phyloP scores from a whole-genome alignment of 2,888 invertebrate genomes.

The Rhamnusium bicolor region DNA sequence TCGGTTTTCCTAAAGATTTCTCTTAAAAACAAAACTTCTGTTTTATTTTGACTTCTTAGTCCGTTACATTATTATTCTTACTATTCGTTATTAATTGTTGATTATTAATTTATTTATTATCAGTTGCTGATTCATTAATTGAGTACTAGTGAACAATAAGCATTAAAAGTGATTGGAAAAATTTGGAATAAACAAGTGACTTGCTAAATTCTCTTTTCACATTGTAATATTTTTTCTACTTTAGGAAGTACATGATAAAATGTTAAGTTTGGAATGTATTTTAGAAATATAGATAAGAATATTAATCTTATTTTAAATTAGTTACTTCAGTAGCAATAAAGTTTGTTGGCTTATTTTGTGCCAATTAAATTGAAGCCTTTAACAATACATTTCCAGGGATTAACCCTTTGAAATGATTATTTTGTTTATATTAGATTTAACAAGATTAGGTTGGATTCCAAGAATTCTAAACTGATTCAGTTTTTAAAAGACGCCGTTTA shows the following conservation, averaged over 20 bases:
- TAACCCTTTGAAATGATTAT: not conserved
- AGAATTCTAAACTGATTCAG: slow-evolving; percentile 10
- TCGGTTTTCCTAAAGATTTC: too few species aligned
- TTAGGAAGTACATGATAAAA: too few species aligned
- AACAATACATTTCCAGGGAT: not conserved
- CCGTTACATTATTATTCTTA: too few species aligned
- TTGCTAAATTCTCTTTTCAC: too few species aligned
- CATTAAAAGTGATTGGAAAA: too few species aligned
- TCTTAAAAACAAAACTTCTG: too few species aligned
- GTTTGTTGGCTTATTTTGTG: not conserved
- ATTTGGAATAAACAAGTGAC: too few species aligned
- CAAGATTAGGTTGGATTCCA: slow-evolving; percentile 2
- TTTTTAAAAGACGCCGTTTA: slow-evolving; percentile 1
- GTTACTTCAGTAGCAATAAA: not conserved
- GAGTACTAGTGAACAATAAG: too few species aligned
- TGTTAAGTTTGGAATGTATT: not conserved
- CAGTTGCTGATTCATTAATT: too few species aligned
- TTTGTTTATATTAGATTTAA: slow-evolving; percentile 5
- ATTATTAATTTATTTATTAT: too few species aligned
- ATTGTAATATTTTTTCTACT: not conserved
- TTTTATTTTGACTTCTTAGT: too few species aligned
- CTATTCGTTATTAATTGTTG: too few species aligned
- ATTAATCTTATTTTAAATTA: not conserved
- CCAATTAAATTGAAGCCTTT: not conserved
- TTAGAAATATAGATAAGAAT: not conserved